Evolutionary conservation across 1,140 invertebrate genomes (phyloP).

Genomic region (Mylabris phalerata): DNA sequence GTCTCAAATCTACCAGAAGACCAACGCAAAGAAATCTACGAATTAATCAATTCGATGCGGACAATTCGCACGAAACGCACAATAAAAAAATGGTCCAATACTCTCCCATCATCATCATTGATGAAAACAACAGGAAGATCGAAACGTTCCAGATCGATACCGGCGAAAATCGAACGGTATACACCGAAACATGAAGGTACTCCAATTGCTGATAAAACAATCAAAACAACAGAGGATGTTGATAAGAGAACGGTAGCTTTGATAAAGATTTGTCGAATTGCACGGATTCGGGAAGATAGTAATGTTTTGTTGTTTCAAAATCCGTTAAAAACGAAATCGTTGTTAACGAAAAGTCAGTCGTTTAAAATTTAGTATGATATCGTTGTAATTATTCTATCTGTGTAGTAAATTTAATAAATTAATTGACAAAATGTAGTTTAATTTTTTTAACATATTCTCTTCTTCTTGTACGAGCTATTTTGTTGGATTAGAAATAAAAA

Average conservation of each 20-base stretch:
- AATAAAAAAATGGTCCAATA: slow-evolving; percentile 31
- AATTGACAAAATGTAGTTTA: no score
- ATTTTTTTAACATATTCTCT: no score
- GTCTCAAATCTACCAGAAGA: slow-evolving; percentile 29
- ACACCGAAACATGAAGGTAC: slow-evolving; percentile 4
- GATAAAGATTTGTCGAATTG: slow-evolving; percentile 32
- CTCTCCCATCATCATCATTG: slow-evolving; percentile 16
- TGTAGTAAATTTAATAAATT: no score
- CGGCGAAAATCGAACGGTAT: neutral
- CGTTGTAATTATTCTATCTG: neutral
- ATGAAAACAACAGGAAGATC: neutral
- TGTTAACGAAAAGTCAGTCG: slow-evolving; percentile 28
- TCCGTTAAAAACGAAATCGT: slow-evolving; percentile 31
- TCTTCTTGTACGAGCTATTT: neutral
- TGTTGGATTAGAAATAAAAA: neutral
- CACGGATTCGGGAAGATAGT: slow-evolving; percentile 33
- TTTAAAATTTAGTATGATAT: slow-evolving; percentile 14
- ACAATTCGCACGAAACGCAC: slow-evolving; percentile 21
- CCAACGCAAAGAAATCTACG: slow-evolving; percentile 32
- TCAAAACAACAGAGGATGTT: slow-evolving; percentile 3
- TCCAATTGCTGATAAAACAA: slow-evolving; percentile 5
- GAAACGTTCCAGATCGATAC: neutral
- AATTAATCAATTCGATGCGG: slow-evolving; percentile 31
- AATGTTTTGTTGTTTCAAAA: slow-evolving; percentile 31
- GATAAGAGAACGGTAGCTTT: slow-evolving; percentile 17